Base-by-base conservation (phyloP, 2,888 invertebrate species). In the Bembecia ichneumoniformis region DNA sequence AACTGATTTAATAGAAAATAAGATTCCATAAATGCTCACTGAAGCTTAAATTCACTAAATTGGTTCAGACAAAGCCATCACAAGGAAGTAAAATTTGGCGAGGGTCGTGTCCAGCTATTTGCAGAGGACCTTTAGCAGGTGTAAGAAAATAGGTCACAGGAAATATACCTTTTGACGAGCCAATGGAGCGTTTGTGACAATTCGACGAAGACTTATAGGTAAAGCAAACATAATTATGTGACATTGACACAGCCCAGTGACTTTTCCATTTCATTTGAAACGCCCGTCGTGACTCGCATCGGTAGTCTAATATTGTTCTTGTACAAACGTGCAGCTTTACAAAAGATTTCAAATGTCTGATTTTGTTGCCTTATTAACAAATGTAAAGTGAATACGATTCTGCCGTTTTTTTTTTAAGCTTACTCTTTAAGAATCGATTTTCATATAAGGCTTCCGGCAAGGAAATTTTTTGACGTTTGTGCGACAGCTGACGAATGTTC, bases 191-290 rank as follows among this genome's bases (percentile, higher is more conserved):
- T 50, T 51, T 56, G 53, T 59, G 55, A 56, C 59, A 53, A 61
- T 57, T 53, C 57, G 57, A 54, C 55, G 59, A 44, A 11, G 44
- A 15, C 15, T 44, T 15, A 44, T 15, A 44, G 17, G 44, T 59
- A 53, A 59, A 54, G 61, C 62, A 63, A 67, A 66, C 56, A 59
- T 68, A 64, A 70, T 70, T 69, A 68, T 58, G 54, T 40, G 40
- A 40, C 13, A 14, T 50, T 52, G 52, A 50, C 50, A 46, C 43
- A 48, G 48, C 46, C 48, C 48, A 52, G 47, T 52, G 52, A 50
- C 50, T 52, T 51, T 48, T 48, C 48, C 50, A 43, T 13, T 46
- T 48, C 43, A 52, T 48, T 52, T 47, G 48, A 43, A 3, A 14
- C 20, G 13, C 34, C 14, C 40, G 40, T 3, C 40, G 40, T 40